phyloP scores from a whole-genome alignment of 92 coral and sea anemone species.

The Anthopleura xanthogrammica region DNA sequence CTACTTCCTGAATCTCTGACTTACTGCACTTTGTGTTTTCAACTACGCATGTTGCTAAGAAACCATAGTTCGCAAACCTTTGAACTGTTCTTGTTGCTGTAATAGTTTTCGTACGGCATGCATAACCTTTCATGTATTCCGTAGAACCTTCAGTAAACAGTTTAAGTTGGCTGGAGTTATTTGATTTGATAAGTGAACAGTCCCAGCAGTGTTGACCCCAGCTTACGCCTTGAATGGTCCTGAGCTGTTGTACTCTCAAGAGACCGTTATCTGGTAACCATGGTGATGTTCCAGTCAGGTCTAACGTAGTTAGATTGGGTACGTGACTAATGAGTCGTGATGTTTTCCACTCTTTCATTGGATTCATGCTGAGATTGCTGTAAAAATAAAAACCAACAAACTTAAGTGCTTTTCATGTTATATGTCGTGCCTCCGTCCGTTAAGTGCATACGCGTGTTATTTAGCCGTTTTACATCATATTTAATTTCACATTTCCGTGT shows the following conservation, averaged over 20 bases:
- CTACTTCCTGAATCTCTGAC: constrained; percentile 15
- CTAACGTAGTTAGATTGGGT: constrained; percentile 20
- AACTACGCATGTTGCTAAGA: constrained; percentile 24
- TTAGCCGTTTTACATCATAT: too few relatives aligned
- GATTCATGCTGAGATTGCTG: constrained; percentile 25
- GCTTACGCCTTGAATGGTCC: constrained; percentile 3
- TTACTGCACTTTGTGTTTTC: not conserved
- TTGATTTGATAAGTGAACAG: constrained; percentile 22
- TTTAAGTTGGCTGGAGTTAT: not conserved
- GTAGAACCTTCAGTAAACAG: not conserved
- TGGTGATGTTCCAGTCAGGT: constrained; percentile 31
- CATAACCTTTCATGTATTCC: constrained; percentile 4
- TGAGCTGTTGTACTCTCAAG: constrained; percentile 7
- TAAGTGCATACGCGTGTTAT: too few relatives aligned
- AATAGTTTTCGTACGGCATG: constrained; percentile 17
- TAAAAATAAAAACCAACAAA: not conserved
- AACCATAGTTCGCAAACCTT: constrained; percentile 20
- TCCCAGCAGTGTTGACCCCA: constrained; percentile 18
- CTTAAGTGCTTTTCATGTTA: not conserved
- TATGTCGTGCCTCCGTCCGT: too few relatives aligned
- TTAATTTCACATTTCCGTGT: too few relatives aligned
- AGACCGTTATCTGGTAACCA: constrained; percentile 14
- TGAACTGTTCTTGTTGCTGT: not conserved
- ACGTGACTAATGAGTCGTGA: constrained; percentile 4
- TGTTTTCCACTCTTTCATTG: constrained; percentile 29